These are phyloP conservation scores for Carollia perspicillata DNA, from an alignment of 2,113 vertebrate genomes.

Conservation along the genomic window DNA sequence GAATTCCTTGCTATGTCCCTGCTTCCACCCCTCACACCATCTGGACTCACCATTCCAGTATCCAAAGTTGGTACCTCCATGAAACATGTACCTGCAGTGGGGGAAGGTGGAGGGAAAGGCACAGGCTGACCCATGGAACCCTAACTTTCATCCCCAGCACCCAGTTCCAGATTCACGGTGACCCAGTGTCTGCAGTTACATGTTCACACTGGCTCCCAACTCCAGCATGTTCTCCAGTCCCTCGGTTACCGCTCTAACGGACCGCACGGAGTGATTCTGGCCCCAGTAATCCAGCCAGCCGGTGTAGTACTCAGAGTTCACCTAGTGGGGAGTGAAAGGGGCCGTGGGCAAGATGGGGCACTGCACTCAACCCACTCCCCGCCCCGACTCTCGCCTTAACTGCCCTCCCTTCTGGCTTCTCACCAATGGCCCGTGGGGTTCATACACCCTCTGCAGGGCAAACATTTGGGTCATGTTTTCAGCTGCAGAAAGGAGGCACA, in stretches of 20 bases:
- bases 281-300: conserved; percentile 99
- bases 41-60: conserved; percentile 95
- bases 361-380: not conserved
- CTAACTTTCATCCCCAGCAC: conserved; percentile 5
- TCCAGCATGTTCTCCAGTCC: conserved; percentile 88
- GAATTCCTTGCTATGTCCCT: not conserved
- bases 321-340: conserved; percentile 80
- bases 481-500: conserved; percentile 75
- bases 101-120: not conserved
- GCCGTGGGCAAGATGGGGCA: not conserved
- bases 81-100: conserved; percentile 96
- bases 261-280: conserved; percentile 84
- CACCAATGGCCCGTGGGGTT: conserved; percentile 94
- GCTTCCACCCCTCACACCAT: not conserved
- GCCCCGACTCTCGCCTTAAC: not conserved
- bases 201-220: conserved; percentile 95
- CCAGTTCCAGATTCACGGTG: not conserved
- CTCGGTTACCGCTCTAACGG: conserved; percentile 78
- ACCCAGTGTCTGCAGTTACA: conserved; percentile 81
- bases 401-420: not conserved
- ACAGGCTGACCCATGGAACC: not conserved
- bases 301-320: conserved; percentile 98
- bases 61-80: conserved; percentile 96
- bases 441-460: conserved; percentile 84
- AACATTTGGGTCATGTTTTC: conserved; percentile 89